Evolutionary conservation across 2,888 invertebrate genomes (phyloP).

Genomic region (Uloborus plumipes): DNA sequence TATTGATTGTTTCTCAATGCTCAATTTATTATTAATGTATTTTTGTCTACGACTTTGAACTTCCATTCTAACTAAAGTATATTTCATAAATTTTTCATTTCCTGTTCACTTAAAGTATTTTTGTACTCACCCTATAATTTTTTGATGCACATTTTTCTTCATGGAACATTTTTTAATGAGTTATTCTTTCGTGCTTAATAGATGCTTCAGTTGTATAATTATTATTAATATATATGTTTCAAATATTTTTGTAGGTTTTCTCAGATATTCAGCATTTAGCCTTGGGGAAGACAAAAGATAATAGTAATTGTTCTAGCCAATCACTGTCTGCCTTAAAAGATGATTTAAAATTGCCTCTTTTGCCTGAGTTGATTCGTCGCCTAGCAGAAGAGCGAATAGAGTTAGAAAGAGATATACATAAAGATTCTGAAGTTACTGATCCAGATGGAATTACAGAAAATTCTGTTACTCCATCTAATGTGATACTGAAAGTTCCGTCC

Average conservation of each 20-base stretch:
- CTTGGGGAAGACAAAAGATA: constrained; percentile 58
- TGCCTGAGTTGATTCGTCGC: constrained; percentile 71
- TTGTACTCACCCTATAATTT: too few relatives aligned
- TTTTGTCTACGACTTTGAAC: too few relatives aligned
- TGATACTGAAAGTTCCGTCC: constrained; percentile 94
- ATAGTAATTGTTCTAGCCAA: constrained; percentile 41
- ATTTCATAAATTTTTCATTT: too few relatives aligned
- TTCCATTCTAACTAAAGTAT: too few relatives aligned
- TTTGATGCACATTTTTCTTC: too few relatives aligned
- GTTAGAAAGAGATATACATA: constrained; percentile 67
- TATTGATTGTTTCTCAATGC: too few relatives aligned
- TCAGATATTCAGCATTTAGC: constrained; percentile 67
- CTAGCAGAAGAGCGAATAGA: constrained; percentile 71
- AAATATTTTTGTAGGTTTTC: constrained; percentile 63
- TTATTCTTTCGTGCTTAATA: too few relatives aligned
- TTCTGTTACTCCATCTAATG: constrained; percentile 70
- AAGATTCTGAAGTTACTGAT: constrained; percentile 48
- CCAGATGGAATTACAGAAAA: constrained; percentile 74
- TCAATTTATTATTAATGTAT: too few relatives aligned
- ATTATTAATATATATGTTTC: too few relatives aligned
- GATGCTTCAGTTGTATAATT: too few relatives aligned
- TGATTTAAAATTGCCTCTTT: constrained; percentile 68
- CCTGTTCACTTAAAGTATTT: too few relatives aligned
- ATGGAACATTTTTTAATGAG: too few relatives aligned
- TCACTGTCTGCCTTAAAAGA: constrained; percentile 62